Evolutionary conservation across 2,888 invertebrate genomes (phyloP), one percentile per base, ranked within the genome.

Genomic region (Anaspis maculata): DNA sequence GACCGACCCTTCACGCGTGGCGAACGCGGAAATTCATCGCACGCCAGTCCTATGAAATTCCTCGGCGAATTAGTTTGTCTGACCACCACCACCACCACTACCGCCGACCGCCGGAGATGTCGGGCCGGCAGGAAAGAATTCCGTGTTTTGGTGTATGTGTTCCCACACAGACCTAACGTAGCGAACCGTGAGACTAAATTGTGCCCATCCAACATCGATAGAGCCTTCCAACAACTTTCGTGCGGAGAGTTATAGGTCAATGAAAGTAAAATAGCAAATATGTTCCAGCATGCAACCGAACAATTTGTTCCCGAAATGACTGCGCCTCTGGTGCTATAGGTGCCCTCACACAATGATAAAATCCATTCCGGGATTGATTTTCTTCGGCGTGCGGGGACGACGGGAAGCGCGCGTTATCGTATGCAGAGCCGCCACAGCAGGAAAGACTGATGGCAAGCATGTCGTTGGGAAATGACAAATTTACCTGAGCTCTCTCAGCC

Each of bases 241-340:
- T 44, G 44, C 47, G 40, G 32, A 34, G 39, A 46, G 32, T 49
- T 48, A 48, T 48, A 34, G 45, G 34, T 33, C 46, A 42, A 49
- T 49, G 46, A 50, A 48, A 48, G 41, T 46, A 48, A 19, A 45
- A 51, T 51, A 44, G 48, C 41, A 43, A 45, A 41, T 39, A 41
- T 37, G 37, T 31, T 37, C 31, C 34, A 37, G 30, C 42, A 42
- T 42, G 44, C 40, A 42, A 42, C 36, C 25, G 34, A 39, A 42
- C 41, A 42, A 44, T 41, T 48, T 42, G 33, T 30, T 42, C 39
- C 42, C 34, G 35, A 36, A 37, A 44, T 43, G 43, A 43, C 44
- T 40, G 41, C 42, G n/a, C n/a, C n/a, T n/a, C 44, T 45, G 33
- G 42, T 40, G 41, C 38, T 41, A 41, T 42, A n/a, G n/a, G n/a